phyloP scores from a whole-genome alignment of 2,797 vertebrate species.

The Falco concolor region DNA sequence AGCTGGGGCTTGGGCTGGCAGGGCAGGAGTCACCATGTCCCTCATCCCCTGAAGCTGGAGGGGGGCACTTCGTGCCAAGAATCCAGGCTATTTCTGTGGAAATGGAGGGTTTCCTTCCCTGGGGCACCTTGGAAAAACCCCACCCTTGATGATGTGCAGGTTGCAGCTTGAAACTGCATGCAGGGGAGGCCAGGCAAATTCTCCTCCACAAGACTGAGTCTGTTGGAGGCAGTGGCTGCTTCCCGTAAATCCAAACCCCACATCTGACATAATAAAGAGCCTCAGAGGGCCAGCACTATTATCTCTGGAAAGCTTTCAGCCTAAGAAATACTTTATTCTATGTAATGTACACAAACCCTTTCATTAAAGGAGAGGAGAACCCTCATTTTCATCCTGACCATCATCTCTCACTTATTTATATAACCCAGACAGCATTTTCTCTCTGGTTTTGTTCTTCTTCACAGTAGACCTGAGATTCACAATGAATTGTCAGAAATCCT shows the following conservation, averaged over 20 bases:
- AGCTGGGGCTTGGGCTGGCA: background rate
- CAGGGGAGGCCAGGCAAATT: background rate
- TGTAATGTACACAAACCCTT: conserved; percentile 66
- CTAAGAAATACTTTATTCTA: conserved; percentile 63
- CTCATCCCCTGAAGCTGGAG: background rate
- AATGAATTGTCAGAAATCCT: conserved; percentile 57
- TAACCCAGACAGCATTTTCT: conserved; percentile 45
- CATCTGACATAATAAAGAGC: conserved; percentile 57
- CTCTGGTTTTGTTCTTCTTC: conserved; percentile 54
- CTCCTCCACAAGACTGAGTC: background rate
- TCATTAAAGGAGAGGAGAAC: conserved; percentile 44
- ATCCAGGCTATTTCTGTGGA: background rate
- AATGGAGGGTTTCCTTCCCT: background rate
- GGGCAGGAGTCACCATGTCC: background rate
- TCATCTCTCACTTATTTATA: conserved; percentile 52
- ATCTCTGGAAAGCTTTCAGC: conserved; percentile 66
- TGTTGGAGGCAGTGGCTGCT: background rate
- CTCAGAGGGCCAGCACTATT: conserved; percentile 60
- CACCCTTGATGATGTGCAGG: background rate
- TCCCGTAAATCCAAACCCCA: conserved; percentile 50
- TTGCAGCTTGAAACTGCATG: background rate
- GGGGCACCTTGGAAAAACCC: background rate
- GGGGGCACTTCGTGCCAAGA: background rate
- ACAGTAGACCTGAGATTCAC: conserved; percentile 49
- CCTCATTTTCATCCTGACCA: conserved; percentile 46